Evolutionary conservation across 35 echinoderm and acorn worm species (phyloP), one percentile per base, ranked within the genome.

Genomic region (Amphiura filiformis): DNA sequence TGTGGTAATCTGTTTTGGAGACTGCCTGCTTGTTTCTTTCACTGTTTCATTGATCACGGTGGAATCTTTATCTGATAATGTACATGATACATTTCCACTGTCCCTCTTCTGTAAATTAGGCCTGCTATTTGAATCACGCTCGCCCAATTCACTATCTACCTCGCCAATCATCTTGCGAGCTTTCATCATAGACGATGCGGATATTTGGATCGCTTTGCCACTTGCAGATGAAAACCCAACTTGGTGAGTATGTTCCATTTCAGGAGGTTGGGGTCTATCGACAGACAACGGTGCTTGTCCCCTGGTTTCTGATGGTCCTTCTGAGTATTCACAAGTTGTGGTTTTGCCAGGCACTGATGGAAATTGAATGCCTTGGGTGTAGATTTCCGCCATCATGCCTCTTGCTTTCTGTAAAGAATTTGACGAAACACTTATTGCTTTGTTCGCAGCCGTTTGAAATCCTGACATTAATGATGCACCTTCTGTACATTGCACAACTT

Each of bases 201-300:
- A 90, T 22, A 94, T 65, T 23, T 36, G 38, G 75, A 94, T 94
- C 0, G 35, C 32, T 49, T 86, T 94, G 9, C 92, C 92, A 82
- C 82, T 76, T 30, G 92, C 92, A 76, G 76, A 90, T 32, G 87
- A 78, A 87, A 94, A 94, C 17, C 92, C 88, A 40, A 80, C 35
- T 32, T n/a, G 36, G 18, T 9, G 31, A 70, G 37, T 32, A 31
- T 65, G 34, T 33, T 13, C 86, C 79, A 84, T 79, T 26, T 65
- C 42, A 79, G 28, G 91, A 89, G 18, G 89, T 42, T n/a, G 15
- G 42, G 56, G 89, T 93, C 2, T 18, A n/a, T 78, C 78, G 89
- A 22, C 91, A 86, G 57, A 56, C 38, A 32, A 87, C 91, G 38
- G 80, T 84, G 30, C 79, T 37, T 84, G 89, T 89, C 23, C 91